These are phyloP conservation scores for Trissolcus brochymenae DNA, from an alignment of 2,888 invertebrate genomes.

Conservation along the genomic window DNA sequence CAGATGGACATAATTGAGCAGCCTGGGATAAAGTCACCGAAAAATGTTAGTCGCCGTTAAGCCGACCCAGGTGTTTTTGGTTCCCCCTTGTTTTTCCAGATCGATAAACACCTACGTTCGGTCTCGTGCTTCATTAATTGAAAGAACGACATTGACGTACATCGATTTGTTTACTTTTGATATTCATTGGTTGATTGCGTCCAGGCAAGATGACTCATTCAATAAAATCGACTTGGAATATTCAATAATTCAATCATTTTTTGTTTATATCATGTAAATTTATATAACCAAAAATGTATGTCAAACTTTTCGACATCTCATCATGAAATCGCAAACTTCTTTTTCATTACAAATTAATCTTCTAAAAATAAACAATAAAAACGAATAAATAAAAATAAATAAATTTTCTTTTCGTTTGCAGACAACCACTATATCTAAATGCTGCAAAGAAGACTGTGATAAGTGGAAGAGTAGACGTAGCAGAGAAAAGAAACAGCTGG, in stretches of 20 bases:
- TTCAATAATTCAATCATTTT: too few species aligned
- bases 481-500: slow-evolving; percentile 36
- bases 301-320: too few species aligned
- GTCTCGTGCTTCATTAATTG: slow-evolving; percentile 37
- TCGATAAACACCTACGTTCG: slow-evolving; percentile 43
- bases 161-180: slow-evolving; percentile 32
- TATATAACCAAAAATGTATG: too few species aligned
- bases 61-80: slow-evolving; percentile 40
- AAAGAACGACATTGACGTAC: slow-evolving; percentile 16
- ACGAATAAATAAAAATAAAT: too few species aligned
- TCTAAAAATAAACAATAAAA: too few species aligned
- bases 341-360: too few species aligned
- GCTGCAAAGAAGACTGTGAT: slow-evolving; percentile 57
- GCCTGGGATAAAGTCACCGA: slow-evolving; percentile 2
- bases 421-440: slow-evolving; percentile 46
- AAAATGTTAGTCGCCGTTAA: slow-evolving; percentile 15
- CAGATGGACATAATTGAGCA: slow-evolving; percentile 43
- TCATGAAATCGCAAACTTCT: too few species aligned
- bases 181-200: slow-evolving; percentile 1
- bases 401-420: slow-evolving; percentile 35
- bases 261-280: too few species aligned
- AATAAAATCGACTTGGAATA: too few species aligned
- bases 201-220: too few species aligned
- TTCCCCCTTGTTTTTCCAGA: slow-evolving; percentile 36
- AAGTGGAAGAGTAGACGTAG: slow-evolving; percentile 42